phyloP scores from a whole-genome alignment of 2,888 invertebrate genomes.

The Nemurella pictetii region DNA sequence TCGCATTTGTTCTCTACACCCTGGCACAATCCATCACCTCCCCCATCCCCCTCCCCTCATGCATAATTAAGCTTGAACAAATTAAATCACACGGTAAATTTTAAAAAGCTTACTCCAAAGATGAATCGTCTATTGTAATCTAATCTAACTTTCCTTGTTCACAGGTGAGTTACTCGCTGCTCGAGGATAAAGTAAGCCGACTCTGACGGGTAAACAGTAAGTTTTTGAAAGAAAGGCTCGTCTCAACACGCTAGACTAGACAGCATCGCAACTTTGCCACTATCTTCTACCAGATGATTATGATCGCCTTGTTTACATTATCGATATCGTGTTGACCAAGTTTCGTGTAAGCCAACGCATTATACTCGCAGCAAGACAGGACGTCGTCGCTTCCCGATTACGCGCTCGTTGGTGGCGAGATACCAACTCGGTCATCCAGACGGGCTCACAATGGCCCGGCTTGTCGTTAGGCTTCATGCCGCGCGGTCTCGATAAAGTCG shows the following conservation, averaged over 20 bases:
- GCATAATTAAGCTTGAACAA: neutral
- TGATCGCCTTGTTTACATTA: neutral
- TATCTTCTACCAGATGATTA: neutral
- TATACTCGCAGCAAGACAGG: neutral
- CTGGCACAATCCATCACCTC: too few species aligned
- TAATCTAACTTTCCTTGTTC: too few species aligned
- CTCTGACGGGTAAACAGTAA: neutral
- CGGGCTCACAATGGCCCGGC: neutral
- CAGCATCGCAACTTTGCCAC: neutral
- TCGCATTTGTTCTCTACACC: too few species aligned
- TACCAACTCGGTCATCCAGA: neutral
- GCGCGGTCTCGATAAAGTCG: too few species aligned
- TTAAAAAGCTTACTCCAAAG: neutral
- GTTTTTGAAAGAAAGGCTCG: too few species aligned
- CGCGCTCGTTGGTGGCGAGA: neutral
- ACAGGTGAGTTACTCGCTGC: too few species aligned
- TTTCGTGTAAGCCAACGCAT: neutral
- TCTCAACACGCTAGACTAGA: too few species aligned
- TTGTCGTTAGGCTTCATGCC: too few species aligned
- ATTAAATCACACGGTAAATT: neutral
- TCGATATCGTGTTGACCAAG: neutral
- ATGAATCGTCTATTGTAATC: too few species aligned
- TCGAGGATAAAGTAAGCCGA: too few species aligned
- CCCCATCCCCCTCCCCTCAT: neutral
- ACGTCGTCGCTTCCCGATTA: neutral